phyloP scores from a whole-genome alignment of 92 coral and sea anemone genomes.

The Porites cylindrica region DNA sequence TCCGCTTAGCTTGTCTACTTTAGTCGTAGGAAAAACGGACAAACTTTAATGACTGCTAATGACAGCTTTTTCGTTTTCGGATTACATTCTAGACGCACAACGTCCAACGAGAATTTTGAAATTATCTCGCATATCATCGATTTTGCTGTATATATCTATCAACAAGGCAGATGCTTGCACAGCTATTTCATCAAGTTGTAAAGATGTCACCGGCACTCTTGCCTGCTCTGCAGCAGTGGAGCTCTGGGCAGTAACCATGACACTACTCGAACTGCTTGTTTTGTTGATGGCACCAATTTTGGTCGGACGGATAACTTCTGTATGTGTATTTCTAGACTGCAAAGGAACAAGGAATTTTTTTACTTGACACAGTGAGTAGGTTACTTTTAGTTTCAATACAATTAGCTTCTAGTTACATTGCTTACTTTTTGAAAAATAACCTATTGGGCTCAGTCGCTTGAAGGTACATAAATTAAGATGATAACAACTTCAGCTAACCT shows the following conservation, averaged over 20 bases:
- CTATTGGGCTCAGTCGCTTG: too few relatives aligned
- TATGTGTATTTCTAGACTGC: not conserved
- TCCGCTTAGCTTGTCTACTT: not conserved
- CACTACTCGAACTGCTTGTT: constrained; percentile 9
- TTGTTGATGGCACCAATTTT: constrained; percentile 5
- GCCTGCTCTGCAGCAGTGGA: not conserved
- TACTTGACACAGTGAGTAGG: too few relatives aligned
- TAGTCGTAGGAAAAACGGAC: not conserved
- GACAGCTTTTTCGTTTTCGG: not conserved
- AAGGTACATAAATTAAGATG: too few relatives aligned
- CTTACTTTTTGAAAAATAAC: too few relatives aligned
- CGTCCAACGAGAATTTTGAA: constrained; percentile 1
- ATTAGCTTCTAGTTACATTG: too few relatives aligned
- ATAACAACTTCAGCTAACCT: too few relatives aligned
- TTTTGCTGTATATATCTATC: constrained; percentile 4
- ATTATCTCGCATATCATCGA: not conserved
- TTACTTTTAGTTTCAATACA: not conserved
- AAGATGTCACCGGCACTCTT: not conserved
- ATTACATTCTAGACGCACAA: not conserved
- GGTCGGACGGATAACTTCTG: constrained; percentile 2
- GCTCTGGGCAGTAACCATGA: constrained; percentile 7
- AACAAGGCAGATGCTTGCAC: constrained; percentile 18
- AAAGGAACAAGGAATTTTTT: not conserved
- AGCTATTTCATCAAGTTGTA: constrained; percentile 3
- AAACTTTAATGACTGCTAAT: not conserved